These are phyloP conservation scores for Chrysolina haemoptera DNA, from an alignment of 2,888 invertebrate genomes.

Conservation along the genomic window DNA sequence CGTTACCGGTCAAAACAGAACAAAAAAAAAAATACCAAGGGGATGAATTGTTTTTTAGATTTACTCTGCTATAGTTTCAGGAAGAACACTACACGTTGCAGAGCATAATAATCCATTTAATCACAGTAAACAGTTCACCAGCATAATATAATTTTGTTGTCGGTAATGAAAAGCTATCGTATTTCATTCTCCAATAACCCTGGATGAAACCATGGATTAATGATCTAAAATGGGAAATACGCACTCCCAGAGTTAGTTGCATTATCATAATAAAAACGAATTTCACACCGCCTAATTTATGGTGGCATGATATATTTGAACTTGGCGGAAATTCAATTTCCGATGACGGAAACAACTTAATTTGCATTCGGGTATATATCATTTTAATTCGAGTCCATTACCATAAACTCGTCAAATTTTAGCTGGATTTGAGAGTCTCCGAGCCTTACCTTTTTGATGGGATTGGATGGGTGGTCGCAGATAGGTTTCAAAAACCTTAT, in stretches of 20 bases:
- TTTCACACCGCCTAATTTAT: constrained; percentile 42
- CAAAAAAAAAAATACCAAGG: no score
- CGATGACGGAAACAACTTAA: constrained; percentile 45
- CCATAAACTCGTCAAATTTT: constrained; percentile 37
- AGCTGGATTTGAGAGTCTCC: constrained; percentile 8
- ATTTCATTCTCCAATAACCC: background rate
- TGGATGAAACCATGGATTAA: background rate
- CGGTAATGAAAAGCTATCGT: no score
- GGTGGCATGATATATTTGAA: constrained; percentile 40
- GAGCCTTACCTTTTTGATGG: background rate
- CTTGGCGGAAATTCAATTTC: constrained; percentile 45
- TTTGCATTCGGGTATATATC: constrained; percentile 45
- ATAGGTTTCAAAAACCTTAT: no score
- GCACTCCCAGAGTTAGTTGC: background rate
- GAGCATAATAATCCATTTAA: no score
- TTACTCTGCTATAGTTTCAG: no score
- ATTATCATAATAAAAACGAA: constrained; percentile 39
- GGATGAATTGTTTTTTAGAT: no score
- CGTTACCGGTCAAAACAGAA: no score
- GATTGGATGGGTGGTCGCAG: background rate
- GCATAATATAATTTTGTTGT: no score
- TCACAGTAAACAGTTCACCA: no score
- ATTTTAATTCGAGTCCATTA: constrained; percentile 43
- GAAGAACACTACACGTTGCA: no score
- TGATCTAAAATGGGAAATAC: background rate